Conservation (phyloP, 2,797 vertebrate species). For the Bradypodion pumilum region DNA sequence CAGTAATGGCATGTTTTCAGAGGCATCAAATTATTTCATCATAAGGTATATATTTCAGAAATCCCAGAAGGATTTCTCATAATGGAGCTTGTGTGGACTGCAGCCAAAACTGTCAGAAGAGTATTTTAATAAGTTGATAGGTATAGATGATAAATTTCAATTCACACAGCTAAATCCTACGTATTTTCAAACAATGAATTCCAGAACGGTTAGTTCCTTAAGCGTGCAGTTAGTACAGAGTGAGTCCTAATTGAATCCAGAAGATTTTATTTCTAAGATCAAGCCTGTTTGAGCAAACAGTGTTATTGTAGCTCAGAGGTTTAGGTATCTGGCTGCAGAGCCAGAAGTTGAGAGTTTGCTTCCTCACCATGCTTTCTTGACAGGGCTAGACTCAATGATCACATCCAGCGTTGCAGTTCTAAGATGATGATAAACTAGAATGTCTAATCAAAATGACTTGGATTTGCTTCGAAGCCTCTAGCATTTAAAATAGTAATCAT, state of each 20-base stretch:
- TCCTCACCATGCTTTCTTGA: too few species aligned
- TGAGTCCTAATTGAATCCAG: neutral
- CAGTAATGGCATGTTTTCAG: too few species aligned
- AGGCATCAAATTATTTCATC: neutral
- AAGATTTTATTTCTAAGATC: neutral
- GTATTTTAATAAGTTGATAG: neutral
- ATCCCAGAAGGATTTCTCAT: neutral
- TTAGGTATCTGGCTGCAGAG: too few species aligned
- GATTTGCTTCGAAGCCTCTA: too few species aligned
- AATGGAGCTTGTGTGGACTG: neutral
- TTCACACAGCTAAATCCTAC: neutral
- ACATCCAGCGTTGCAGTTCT: too few species aligned
- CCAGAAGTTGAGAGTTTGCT: too few species aligned
- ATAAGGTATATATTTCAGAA: neutral
- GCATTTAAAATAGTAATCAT: too few species aligned
- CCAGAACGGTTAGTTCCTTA: neutral
- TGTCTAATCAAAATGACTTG: too few species aligned
- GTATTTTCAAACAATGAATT: neutral
- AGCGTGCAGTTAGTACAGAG: neutral
- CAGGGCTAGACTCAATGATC: too few species aligned
- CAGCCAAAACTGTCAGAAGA: neutral
- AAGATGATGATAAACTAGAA: too few species aligned
- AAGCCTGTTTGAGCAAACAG: too few species aligned
- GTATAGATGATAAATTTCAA: neutral
- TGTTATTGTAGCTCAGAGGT: too few species aligned